phyloP scores from a whole-genome alignment of 2,113 vertebrate species.

The Catagonus wagneri region DNA sequence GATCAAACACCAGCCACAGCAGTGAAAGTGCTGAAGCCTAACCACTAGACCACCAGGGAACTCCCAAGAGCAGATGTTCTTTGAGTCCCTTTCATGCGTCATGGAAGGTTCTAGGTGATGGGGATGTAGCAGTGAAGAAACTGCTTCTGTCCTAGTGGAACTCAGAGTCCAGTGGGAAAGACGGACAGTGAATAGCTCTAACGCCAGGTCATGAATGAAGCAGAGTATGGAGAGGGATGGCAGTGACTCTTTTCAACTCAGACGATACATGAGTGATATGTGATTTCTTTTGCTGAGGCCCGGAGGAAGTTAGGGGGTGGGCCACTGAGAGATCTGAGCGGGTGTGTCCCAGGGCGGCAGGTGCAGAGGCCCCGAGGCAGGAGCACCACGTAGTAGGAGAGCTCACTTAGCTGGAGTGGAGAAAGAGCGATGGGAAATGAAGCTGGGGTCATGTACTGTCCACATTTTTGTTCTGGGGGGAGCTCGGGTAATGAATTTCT shows the following conservation, averaged over 20 bases:
- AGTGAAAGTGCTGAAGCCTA: too few species aligned
- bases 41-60: too few species aligned
- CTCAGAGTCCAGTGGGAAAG: background rate
- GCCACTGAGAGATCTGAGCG: background rate
- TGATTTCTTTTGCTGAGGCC: background rate
- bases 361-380: background rate
- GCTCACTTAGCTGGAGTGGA: background rate
- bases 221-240: background rate
- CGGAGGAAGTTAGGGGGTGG: background rate
- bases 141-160: background rate
- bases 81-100: background rate
- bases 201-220: background rate
- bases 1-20: too few species aligned
- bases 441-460: background rate
- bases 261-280: background rate
- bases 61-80: background rate
- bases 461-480: background rate
- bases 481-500: background rate
- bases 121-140: background rate
- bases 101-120: background rate
- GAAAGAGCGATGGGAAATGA: background rate
- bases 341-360: background rate
- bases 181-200: too few species aligned
- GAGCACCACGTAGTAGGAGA: background rate
- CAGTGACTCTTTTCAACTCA: background rate